phyloP scores from a whole-genome alignment of 2,113 vertebrate genomes.

The Lasiurus borealis region DNA sequence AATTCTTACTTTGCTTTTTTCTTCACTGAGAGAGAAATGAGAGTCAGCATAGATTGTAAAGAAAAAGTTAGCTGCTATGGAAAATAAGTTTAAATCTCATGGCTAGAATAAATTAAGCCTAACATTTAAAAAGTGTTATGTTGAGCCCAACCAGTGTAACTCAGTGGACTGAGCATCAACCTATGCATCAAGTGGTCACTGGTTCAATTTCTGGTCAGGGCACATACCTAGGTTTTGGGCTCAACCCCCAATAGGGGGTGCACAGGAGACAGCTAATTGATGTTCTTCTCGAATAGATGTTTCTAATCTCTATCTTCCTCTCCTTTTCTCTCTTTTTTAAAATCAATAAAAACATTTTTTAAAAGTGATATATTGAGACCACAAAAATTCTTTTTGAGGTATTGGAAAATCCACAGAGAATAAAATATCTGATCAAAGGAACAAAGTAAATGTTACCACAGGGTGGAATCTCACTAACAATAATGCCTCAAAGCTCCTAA shows the following conservation, averaged over 20 bases:
- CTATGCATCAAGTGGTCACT: too few relatives aligned
- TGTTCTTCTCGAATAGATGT: too few relatives aligned
- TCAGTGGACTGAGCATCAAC: too few relatives aligned
- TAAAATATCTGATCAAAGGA: slow-evolving; percentile 8
- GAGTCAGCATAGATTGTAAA: background rate
- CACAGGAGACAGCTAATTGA: too few relatives aligned
- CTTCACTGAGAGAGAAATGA: background rate
- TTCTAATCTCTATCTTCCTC: too few relatives aligned
- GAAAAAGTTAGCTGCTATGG: background rate
- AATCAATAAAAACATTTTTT: background rate
- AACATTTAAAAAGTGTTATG: slow-evolving; percentile 20
- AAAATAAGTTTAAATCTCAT: background rate
- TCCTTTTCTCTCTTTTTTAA: background rate
- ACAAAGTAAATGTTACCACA: background rate
- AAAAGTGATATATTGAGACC: background rate
- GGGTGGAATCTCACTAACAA: background rate
- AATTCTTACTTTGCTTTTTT: slow-evolving; percentile 41
- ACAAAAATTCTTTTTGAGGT: slow-evolving; percentile 35
- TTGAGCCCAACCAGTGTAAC: too few relatives aligned
- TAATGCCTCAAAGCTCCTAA: background rate
- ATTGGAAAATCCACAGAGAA: slow-evolving; percentile 24
- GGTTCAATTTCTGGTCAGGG: too few relatives aligned
- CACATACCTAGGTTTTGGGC: too few relatives aligned
- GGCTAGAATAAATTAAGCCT: background rate
- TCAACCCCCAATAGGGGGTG: too few relatives aligned